Evolutionary conservation across 2,113 vertebrate genomes (phyloP).

Genomic region (Colossoma macropomum): DNA sequence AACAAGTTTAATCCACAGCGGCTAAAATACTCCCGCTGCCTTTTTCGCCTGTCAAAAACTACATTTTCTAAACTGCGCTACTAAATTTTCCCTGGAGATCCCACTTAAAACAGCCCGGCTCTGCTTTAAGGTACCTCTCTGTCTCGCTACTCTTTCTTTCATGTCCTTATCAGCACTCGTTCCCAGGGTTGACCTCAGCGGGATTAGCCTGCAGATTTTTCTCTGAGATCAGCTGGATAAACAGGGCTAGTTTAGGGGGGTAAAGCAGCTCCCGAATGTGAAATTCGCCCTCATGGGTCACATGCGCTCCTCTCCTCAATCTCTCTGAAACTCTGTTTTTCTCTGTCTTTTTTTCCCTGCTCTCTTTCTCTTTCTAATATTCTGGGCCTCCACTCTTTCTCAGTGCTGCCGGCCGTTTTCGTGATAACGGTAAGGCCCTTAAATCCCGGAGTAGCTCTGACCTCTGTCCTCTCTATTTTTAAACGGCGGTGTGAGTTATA

Average conservation of each 20-base stretch:
- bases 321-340: not conserved
- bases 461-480: slow-evolving; percentile 77
- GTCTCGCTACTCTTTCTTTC: not conserved
- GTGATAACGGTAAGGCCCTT: slow-evolving; percentile 76
- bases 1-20: not conserved
- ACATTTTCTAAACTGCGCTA: no score
- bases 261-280: not conserved
- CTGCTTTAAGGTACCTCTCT: no score
- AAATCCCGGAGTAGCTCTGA: slow-evolving; percentile 78
- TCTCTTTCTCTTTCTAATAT: slow-evolving; percentile 39
- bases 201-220: not conserved
- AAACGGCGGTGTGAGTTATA: slow-evolving; percentile 66
- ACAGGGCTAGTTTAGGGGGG: not conserved
- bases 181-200: not conserved
- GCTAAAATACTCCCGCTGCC: not conserved
- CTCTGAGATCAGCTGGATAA: slow-evolving; percentile 1
- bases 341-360: slow-evolving; percentile 5
- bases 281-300: not conserved
- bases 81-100: no score
- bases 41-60: no score
- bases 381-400: slow-evolving; percentile 55
- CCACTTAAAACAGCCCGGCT: no score
- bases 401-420: slow-evolving; percentile 62
- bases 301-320: not conserved
- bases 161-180: slow-evolving; percentile 5